Evolutionary conservation across 30 jellyfish, hydroid and myxozoan genomes (phyloP), one percentile per base, ranked within the genome.

Genomic region (Nemopilema nomurai): DNA sequence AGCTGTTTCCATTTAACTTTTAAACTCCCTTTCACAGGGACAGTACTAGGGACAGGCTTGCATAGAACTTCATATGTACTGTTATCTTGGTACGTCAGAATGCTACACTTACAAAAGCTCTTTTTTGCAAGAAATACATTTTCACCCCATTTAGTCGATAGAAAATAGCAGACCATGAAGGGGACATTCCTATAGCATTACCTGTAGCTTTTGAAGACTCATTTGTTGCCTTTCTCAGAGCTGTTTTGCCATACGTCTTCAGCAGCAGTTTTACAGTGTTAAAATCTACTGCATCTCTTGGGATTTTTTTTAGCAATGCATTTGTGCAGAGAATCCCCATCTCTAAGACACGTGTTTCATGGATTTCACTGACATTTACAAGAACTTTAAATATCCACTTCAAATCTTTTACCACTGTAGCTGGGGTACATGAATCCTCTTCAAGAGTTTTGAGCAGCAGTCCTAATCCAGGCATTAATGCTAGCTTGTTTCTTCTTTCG

Each of bases 391-490:
- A 18, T 9, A 84, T 16, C 63, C 18, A 27, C 3, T 31, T 33
- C 7, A 66, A 7, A 1, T 73, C 87, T 49, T 74, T 84, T 25
- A 21, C 93, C 71, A 57, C 69, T 49, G 76, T 30, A 26, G 20
- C 49, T 9, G 64, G 31, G 8, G n/a, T 24, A 1, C 21, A 23
- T n/a, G 67, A 51, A 29, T 65, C 32, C 49, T 84, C 53, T 74
- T 66, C 76, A 50, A 84, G 67, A 22, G 74, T 84, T 31, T 16
- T 69, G 20, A 72, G 32, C n/a, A 84, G 51, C 30, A 84, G 62
- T 6, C 26, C 52, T 27, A 78, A 81, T 8, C 77, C 89, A 1
- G 57, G 66, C 28, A 19, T 28, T 82, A 91, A 49, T 65, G 53
- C 33, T n/a, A n/a, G 1, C n/a, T 74, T 64, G 69, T 74, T 79